phyloP scores from a whole-genome alignment of 2,888 invertebrate species.

The Physocephala rufipes region DNA sequence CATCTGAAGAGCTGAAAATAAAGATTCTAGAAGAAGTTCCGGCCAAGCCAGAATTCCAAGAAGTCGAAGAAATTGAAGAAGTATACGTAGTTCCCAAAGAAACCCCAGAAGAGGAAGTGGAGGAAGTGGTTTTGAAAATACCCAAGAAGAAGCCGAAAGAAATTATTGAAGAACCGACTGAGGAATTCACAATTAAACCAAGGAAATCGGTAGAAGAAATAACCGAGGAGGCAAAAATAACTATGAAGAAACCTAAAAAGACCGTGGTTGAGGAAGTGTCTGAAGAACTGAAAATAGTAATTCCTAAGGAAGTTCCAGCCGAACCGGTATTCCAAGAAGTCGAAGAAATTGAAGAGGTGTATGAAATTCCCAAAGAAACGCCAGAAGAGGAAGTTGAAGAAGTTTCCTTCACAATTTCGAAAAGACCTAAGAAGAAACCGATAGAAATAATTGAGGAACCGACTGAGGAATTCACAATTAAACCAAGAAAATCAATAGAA shows the following conservation, averaged over 20 bases:
- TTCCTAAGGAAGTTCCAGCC: slow-evolving; percentile 54
- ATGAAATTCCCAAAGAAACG: slow-evolving; percentile 43
- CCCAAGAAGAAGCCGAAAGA: slow-evolving; percentile 50
- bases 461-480: slow-evolving; percentile 54
- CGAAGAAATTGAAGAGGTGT: slow-evolving; percentile 51
- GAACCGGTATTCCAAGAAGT: slow-evolving; percentile 52
- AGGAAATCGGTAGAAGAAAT: slow-evolving; percentile 52
- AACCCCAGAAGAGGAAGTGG: slow-evolving; percentile 44
- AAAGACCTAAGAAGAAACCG: slow-evolving; percentile 51
- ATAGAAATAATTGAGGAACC: slow-evolving; percentile 51
- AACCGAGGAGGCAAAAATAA: slow-evolving; percentile 53
- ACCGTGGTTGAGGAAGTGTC: slow-evolving; percentile 52
- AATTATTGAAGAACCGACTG: slow-evolving; percentile 52
- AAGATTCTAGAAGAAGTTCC: slow-evolving; percentile 56
- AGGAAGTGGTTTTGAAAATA: slow-evolving; percentile 53
- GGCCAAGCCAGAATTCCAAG: slow-evolving; percentile 49
- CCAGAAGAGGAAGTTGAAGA: slow-evolving; percentile 49
- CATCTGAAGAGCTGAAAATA: slow-evolving; percentile 57
- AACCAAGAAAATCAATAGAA: slow-evolving; percentile 50
- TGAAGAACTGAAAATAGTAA: slow-evolving; percentile 56
- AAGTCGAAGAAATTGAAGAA: slow-evolving; percentile 53
- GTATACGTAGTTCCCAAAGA: slow-evolving; percentile 44
- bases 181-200: slow-evolving; percentile 53
- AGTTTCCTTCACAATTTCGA: slow-evolving; percentile 51
- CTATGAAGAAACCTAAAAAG: slow-evolving; percentile 56